Evolutionary conservation across 2,113 vertebrate genomes (phyloP), one percentile per base, ranked within the genome.

Genomic region (Spermophilus dauricus): DNA sequence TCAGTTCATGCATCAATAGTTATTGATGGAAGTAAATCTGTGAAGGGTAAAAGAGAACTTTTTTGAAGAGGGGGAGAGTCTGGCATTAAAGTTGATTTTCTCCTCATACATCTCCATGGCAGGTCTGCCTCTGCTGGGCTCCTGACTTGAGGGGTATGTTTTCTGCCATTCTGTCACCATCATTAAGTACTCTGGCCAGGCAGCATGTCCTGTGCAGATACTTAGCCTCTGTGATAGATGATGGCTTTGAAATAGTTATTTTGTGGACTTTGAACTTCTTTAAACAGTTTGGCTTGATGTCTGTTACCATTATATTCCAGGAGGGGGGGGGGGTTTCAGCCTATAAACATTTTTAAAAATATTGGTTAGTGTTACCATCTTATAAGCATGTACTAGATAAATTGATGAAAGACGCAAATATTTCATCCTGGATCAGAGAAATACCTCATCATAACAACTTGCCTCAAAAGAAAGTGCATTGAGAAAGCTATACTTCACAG

Each of bases 181-280:
- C 94, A 34, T 88, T 13, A 93, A 86, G 97, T 70, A 92, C 87
- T 20, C 1, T 5, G 0, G 37, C 39, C 89, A 67, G 73, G 77
- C 51, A 78, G 94, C 75, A 18, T 0, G 2, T 0, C 0, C 8
- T n/a, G 4, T 4, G 56, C 0, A 39, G 28, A 14, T 11, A 51
- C 42, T 0, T 67, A 78, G 16, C 48, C 61, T 72, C 48, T 67
- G 9, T 0, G 0, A 88, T 30, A 58, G 16, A 14, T 78, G 39
- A 58, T n/a, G 48, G 61, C 87, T 0, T 42, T 48, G 42, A 86
- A 93, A 77, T 5, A 10, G 92, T 18, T 14, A 63, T 81, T 82
- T 34, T 83, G 92, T 32, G 18, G 4, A 2, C 14, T 83, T 45
- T 39, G 39, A 89, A 69, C 24, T 3, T 72, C 56, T 70, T 63